Evolutionary conservation across 2,797 vertebrate species (phyloP).

Genomic region (Denticeps clupeoides): DNA sequence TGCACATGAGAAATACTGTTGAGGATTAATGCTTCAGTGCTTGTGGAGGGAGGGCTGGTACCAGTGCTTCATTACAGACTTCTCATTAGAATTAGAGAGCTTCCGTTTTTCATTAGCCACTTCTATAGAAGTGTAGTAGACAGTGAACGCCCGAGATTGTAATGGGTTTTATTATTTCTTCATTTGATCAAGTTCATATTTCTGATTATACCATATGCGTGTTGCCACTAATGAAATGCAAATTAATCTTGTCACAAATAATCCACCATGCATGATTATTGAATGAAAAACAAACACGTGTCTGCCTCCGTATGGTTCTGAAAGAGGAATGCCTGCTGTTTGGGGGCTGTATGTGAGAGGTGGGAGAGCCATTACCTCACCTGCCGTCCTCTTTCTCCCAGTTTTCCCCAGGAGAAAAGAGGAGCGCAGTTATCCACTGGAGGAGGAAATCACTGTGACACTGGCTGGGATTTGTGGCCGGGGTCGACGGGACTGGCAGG

Average conservation of each 20-base stretch:
- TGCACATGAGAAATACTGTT: not conserved
- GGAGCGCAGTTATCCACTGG: slow-evolving; percentile 27
- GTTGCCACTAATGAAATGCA: slow-evolving; percentile 33
- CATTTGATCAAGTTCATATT: slow-evolving; percentile 4
- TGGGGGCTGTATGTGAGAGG: too few relatives aligned
- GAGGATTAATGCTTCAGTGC: not conserved
- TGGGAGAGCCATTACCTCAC: too few relatives aligned
- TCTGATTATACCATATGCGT: slow-evolving; percentile 27
- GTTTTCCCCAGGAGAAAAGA: slow-evolving; percentile 10
- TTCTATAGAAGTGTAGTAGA: too few relatives aligned
- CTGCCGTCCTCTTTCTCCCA: slow-evolving; percentile 22
- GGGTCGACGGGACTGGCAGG: slow-evolving; percentile 32
- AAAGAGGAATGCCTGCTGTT: too few relatives aligned
- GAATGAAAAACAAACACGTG: slow-evolving; percentile 12
- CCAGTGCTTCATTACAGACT: too few relatives aligned
- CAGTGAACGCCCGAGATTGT: too few relatives aligned
- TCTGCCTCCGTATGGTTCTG: slow-evolving; percentile 21
- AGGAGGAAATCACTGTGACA: slow-evolving; percentile 26
- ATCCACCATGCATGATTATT: slow-evolving; percentile 19
- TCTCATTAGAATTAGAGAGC: too few relatives aligned
- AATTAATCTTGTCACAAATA: slow-evolving; percentile 36
- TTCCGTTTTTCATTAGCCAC: too few relatives aligned
- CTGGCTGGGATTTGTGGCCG: slow-evolving; percentile 38
- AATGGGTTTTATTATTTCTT: slow-evolving; percentile 4
- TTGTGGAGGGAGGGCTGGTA: not conserved